A percentile compares a stretch with the other conserved stretches of the same genome.
phyloP scores from a whole-genome alignment of 2,113 vertebrate species.

The Tychaedon coryphoeus region DNA sequence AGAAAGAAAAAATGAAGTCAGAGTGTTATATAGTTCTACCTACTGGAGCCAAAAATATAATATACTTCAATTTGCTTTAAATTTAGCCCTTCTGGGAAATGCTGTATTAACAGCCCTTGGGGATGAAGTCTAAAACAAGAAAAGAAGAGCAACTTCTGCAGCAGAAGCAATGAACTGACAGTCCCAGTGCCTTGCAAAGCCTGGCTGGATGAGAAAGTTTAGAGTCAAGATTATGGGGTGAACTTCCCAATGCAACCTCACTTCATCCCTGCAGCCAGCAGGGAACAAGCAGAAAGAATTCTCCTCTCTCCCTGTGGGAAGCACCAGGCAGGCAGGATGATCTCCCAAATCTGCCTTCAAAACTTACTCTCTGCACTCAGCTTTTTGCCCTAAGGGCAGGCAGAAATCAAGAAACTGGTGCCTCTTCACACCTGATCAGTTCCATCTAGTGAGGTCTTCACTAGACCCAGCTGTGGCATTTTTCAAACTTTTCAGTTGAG shows the following conservation, averaged over 20 bases:
- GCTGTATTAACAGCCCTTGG: constrained; percentile 4
- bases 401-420: not conserved
- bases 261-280: not conserved
- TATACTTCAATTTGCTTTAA: constrained; percentile 37
- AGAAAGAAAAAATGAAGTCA: constrained; percentile 20
- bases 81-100: constrained; percentile 34
- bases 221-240: not conserved
- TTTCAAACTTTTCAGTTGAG: not conserved
- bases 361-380: not conserved
- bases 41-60: constrained; percentile 41
- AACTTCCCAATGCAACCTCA: not conserved
- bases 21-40: constrained; percentile 1
- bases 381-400: not conserved
- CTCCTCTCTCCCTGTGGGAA: not conserved
- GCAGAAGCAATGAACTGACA: constrained; percentile 17
- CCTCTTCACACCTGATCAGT: not conserved
- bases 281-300: not conserved
- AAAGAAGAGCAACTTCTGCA: constrained; percentile 14
- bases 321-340: not conserved
- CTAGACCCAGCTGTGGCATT: not conserved
- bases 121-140: constrained; percentile 12
- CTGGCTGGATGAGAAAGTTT: not conserved
- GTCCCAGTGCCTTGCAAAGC: not conserved
- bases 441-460: not conserved
- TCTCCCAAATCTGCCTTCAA: not conserved